Base-by-base conservation (phyloP, 1,140 invertebrate species). In the Sarcophaga bullata region DNA sequence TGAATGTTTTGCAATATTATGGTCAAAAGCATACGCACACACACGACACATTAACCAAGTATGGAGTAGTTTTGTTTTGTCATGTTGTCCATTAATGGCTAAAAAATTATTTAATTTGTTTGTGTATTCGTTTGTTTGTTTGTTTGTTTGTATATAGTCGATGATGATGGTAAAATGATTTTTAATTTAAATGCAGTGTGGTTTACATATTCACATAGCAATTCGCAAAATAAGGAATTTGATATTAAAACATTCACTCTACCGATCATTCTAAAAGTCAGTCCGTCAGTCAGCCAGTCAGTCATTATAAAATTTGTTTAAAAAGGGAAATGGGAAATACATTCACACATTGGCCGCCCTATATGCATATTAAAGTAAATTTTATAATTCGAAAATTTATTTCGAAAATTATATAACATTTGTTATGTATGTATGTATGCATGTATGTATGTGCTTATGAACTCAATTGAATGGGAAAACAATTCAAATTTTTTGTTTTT, bases 101-200 rank as follows among this genome's bases (percentile, higher is more conserved):
- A 58, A 58, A n/a, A 17, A 68, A 68, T 68, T 8, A 68, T 25
- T 68, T 68, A 68, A 68, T 68, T 68, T 68, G 19, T 68, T 68
- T 68, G 17, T 68, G 10, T 58, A n/a, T 58, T 37, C 25, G 25
- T 37, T 37, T 37, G 25, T 37, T 37, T 37, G 25, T 37, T 37
- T 37, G 25, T 37, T 37, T 37, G 25, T 37, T 37, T 37, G 25
- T 37, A 2, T 37, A 37, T 37, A 37, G 25, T 37, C 25, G 25
- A 37, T 37, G 25, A 37, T 68, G 9, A 68, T n/a, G n/a, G n/a
- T 68, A 68, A 68, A n/a, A 68, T 19, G 8, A 68, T 9, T 68
- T 58, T 68, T 68, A 68, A 68, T 68, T 68, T 68, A 68, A 68
- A 19, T 68, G 62, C 62, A 68, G 17, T 37, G 4, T 68, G n/a